Percentiles rank a stretch among this genome's conserved stretches.
Evolutionary conservation across 2,797 vertebrate species (phyloP).

Genomic region (Sebastes matsubarae): DNA sequence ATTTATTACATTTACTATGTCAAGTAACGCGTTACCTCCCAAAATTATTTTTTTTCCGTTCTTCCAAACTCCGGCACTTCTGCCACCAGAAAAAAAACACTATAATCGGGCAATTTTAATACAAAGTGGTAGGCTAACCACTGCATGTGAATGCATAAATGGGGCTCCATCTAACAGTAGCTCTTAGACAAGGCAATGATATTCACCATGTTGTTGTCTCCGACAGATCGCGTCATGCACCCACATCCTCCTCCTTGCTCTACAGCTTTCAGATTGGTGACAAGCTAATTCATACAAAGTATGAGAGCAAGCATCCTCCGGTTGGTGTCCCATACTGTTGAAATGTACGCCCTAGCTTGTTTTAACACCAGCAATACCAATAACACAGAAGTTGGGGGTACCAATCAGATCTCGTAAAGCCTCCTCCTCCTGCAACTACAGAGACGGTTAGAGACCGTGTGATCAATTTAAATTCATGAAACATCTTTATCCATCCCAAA

Average conservation of each 20-base stretch:
- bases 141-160: not conserved
- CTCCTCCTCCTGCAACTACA: not conserved
- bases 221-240: not conserved
- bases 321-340: not conserved
- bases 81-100: too few relatives aligned
- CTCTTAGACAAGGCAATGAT: not conserved
- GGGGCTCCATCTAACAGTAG: not conserved
- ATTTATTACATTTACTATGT: not conserved
- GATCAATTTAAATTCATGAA: not conserved
- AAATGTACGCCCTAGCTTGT: not conserved
- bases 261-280: not conserved
- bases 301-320: too few relatives aligned
- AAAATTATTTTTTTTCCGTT: accelerated
- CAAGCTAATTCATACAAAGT: not conserved
- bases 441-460: not conserved
- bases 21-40: too few relatives aligned
- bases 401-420: not conserved
- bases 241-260: not conserved
- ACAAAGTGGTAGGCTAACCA: not conserved
- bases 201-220: not conserved
- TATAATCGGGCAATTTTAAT: not conserved
- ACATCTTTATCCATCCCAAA: not conserved
- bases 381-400: not conserved
- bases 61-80: too few relatives aligned
- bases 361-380: not conserved